phyloP scores from a whole-genome alignment of 2,888 invertebrate genomes.

The Theretra japonica region DNA sequence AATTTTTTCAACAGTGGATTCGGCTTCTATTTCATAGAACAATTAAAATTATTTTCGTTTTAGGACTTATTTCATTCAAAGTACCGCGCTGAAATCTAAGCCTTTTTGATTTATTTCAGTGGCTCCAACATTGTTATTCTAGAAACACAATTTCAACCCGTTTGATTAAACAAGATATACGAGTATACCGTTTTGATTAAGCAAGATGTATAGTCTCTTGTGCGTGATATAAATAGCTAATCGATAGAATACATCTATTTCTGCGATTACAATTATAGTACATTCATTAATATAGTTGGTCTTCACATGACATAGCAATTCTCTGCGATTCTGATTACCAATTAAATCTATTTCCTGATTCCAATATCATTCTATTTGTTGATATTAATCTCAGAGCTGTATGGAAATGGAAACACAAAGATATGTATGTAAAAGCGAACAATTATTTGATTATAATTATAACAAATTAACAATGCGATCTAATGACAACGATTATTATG shows the following conservation, averaged over 20 bases:
- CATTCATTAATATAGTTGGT: not conserved
- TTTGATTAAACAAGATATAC: not conserved
- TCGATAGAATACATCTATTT: not conserved
- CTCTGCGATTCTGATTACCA: not conserved
- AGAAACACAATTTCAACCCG: not conserved
- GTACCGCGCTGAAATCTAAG: not conserved
- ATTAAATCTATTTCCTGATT: not conserved
- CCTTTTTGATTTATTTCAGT: not conserved
- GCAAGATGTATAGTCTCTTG: not conserved
- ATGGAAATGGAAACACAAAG: too few relatives aligned
- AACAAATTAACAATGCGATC: too few relatives aligned
- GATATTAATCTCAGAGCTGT: not conserved
- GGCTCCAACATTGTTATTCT: not conserved
- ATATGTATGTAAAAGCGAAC: too few relatives aligned
- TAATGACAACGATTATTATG: too few relatives aligned
- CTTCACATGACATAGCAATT: not conserved
- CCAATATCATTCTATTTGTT: not conserved
- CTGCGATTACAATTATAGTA: not conserved
- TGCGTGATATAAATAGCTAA: not conserved
- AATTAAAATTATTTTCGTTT: too few relatives aligned
- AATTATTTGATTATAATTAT: too few relatives aligned
- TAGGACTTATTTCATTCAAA: not conserved
- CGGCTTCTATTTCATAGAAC: too few relatives aligned
- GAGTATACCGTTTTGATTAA: too few relatives aligned
- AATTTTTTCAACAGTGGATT: too few relatives aligned